Evolutionary conservation across 2,797 vertebrate species (phyloP), one percentile per base, ranked within the genome.

Genomic region (Heliangelus exortis): DNA sequence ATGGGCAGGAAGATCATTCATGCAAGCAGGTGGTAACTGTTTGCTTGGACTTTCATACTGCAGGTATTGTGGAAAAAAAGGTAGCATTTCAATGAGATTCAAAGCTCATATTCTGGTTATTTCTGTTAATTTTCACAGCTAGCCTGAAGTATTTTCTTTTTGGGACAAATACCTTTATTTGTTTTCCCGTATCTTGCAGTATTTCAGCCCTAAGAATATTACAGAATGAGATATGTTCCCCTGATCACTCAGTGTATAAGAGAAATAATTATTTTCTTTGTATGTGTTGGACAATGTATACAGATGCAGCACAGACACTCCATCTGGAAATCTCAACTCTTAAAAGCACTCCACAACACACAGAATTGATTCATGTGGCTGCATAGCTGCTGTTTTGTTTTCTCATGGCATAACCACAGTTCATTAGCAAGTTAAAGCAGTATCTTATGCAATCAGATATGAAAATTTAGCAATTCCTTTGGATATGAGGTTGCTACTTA

Each of bases 401-500:
- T 73, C 77, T 94, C 51, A 16, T 76, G 88, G 83, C 67, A 41
- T 79, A 90, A 86, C 65, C 28, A 41, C 18, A 36, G 58, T 90
- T 86, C 55, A 91, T 87, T 75, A 94, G 71, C 89, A 86, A 91
- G 63, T 93, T 78, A 95, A 94, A 88, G 45, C 73, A 92, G 65
- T 50, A 89, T n/a, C 68, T 91, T 89, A 76, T 43, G 73, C 50
- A 90, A 58, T 94, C 88, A 79, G 74, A 69, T 88, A 71, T n/a
- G 73, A 95, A 95, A 86, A 95, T 84, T 45, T 63, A 79, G 67
- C 43, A 63, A 63, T 92, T 76, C 43, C 80, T 86, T 92, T 95
- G 59, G 91, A 53, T 87, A 48, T 62, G 34, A 20, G 16, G 25
- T 67, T 86, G 45, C 55, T 84, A 41, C 76, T 95, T 91, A 85